A percentile compares a stretch with the other conserved stretches of the same genome.
Evolutionary conservation across 2,888 invertebrate species (phyloP).

Genomic region (Tenodera sinensis): DNA sequence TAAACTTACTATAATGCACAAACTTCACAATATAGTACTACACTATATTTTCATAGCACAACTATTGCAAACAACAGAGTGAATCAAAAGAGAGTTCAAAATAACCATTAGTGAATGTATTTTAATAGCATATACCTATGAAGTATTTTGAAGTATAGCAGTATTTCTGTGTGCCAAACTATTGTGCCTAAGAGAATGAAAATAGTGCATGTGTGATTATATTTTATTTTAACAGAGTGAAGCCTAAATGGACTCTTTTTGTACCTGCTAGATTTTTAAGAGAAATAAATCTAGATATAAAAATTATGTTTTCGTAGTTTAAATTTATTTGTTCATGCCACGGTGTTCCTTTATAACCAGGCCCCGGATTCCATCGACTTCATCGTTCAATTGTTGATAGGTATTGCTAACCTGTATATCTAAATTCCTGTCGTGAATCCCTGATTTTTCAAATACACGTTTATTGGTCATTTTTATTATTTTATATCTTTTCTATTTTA

Average conservation of each 20-base stretch:
- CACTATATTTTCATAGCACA: neutral
- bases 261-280: neutral
- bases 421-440: too few relatives aligned
- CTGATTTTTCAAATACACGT: too few relatives aligned
- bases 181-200: too few relatives aligned
- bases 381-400: too few relatives aligned
- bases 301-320: neutral
- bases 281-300: neutral
- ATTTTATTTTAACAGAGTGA: neutral
- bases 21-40: too few relatives aligned
- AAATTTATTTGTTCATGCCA: neutral
- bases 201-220: neutral
- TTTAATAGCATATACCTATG: neutral
- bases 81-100: neutral
- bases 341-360: too few relatives aligned
- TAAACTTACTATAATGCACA: too few relatives aligned
- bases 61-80: neutral
- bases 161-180: neutral
- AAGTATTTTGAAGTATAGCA: neutral
- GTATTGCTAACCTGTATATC: too few relatives aligned
- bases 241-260: neutral
- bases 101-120: neutral
- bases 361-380: too few relatives aligned
- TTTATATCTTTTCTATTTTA: too few relatives aligned
- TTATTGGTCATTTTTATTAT: too few relatives aligned